Conservation (phyloP, 2,888 invertebrate species). For the Ellobium chinense region DNA sequence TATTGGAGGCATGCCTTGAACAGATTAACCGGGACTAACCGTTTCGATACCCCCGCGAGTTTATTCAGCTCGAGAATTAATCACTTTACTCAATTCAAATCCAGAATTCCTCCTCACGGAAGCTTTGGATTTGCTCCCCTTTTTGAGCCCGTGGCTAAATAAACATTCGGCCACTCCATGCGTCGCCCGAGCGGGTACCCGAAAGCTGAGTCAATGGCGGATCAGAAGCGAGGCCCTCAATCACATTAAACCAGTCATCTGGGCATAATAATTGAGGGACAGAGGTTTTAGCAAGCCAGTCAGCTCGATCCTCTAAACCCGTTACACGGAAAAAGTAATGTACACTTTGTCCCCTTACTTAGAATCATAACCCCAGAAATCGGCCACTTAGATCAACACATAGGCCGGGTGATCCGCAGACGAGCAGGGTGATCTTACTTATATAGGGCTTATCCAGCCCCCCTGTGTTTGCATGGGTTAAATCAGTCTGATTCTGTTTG, state of each 20-base stretch:
- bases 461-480: no score
- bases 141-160: slow-evolving; percentile 4
- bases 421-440: no score
- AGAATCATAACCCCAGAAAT: no score
- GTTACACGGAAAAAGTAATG: no score
- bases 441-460: no score
- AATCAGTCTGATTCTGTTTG: neutral
- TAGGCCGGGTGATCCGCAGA: no score
- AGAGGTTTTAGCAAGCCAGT: no score
- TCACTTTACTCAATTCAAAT: slow-evolving; percentile 27
- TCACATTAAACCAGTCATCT: neutral
- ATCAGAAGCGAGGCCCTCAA: neutral
- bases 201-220: slow-evolving; percentile 17
- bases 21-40: slow-evolving; percentile 17
- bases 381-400: no score
- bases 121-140: neutral
- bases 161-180: slow-evolving; percentile 17
- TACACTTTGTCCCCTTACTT: no score
- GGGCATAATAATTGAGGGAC: neutral
- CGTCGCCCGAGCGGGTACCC: neutral
- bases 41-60: neutral
- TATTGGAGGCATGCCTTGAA: neutral
- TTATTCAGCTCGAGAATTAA: neutral
- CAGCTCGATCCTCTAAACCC: no score
- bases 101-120: slow-evolving; percentile 24